These are phyloP conservation scores for Sander lucioperca DNA, from an alignment of 2,113 vertebrate genomes.

Conservation along the genomic window DNA sequence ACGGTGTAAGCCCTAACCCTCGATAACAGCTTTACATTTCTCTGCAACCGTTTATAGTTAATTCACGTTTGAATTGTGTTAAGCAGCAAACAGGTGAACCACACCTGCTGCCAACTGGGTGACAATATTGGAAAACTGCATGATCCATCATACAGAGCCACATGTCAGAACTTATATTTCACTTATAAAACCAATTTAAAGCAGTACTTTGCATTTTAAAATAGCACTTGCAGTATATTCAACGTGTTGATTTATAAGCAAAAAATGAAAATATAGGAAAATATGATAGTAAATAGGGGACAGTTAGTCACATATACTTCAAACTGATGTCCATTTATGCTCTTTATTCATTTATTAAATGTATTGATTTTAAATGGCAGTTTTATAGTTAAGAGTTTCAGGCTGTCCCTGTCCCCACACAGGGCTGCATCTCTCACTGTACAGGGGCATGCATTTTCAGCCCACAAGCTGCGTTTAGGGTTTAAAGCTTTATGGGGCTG, in stretches of 20 bases:
- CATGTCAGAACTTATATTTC: background rate
- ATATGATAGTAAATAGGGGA: background rate
- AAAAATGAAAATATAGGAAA: background rate
- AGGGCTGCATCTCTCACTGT: background rate
- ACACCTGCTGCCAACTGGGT: background rate
- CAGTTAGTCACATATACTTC: no score
- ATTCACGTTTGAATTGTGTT: slow-evolving; percentile 16
- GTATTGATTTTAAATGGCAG: background rate
- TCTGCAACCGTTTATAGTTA: background rate
- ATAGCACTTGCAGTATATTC: background rate
- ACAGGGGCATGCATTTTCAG: slow-evolving; percentile 12
- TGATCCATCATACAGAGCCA: background rate
- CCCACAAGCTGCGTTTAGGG: slow-evolving; percentile 16
- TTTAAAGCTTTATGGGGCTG: slow-evolving; percentile 9
- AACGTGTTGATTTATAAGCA: background rate
- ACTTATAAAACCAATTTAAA: background rate
- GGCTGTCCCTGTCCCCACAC: background rate
- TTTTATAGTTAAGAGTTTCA: background rate
- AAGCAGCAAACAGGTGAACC: slow-evolving; percentile 21
- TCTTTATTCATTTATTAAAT: background rate
- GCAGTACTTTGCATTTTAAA: background rate
- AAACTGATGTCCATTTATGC: background rate
- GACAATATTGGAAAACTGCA: background rate
- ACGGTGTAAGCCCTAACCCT: slow-evolving; percentile 16
- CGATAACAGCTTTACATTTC: slow-evolving; percentile 41